phyloP scores from a whole-genome alignment of 2,113 vertebrate species.

The Herpailurus yagouaroundi region DNA sequence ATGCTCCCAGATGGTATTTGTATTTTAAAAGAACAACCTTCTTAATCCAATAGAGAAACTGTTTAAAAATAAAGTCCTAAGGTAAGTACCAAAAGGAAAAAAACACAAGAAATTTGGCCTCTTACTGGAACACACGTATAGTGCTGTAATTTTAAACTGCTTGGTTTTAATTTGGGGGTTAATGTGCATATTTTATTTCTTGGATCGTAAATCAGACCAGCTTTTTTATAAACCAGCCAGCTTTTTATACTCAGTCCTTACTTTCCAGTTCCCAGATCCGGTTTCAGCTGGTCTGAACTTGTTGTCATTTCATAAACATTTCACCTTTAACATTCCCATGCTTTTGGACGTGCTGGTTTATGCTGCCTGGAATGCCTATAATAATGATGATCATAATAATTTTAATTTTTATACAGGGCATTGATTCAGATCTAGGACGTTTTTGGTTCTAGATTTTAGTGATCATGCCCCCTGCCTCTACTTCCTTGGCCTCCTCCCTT shows the following conservation, averaged over 20 bases:
- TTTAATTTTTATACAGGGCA: not conserved
- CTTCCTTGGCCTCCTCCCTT: not conserved
- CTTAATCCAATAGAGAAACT: not conserved
- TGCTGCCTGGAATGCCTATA: not conserved
- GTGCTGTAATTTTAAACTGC: not conserved
- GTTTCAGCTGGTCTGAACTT: not conserved
- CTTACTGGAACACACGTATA: not conserved
- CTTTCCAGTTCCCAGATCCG: not conserved
- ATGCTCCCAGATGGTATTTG: not conserved
- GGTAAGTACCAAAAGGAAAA: not conserved
- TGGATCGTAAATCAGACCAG: not conserved
- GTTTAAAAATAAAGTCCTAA: not conserved
- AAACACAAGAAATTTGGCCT: not conserved
- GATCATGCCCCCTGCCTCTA: not conserved
- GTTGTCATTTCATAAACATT: not conserved
- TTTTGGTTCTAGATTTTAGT: not conserved
- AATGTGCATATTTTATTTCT: not conserved
- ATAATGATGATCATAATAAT: not conserved
- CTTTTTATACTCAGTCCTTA: not conserved
- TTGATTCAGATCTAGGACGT: not conserved
- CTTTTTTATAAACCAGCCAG: not conserved
- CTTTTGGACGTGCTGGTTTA: not conserved
- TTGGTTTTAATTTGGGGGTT: not conserved
- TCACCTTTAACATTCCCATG: not conserved
- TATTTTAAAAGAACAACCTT: not conserved